These are phyloP conservation scores for Drosophila ananassae DNA, from an alignment of 1,140 invertebrate genomes.

Conservation along the genomic window DNA sequence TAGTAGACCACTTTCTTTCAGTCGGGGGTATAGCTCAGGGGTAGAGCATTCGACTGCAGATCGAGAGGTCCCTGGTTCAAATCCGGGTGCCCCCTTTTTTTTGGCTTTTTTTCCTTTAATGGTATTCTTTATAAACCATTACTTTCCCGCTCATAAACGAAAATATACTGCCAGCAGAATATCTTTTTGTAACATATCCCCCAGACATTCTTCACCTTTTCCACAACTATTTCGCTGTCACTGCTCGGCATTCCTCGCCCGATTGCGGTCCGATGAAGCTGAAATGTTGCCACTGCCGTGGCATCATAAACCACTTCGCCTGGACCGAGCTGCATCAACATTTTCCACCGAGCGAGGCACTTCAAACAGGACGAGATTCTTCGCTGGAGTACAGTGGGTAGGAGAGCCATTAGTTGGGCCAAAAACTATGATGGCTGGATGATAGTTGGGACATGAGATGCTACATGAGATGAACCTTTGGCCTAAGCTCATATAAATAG, in stretches of 20 bases:
- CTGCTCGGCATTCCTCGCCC: background rate
- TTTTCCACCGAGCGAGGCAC: conserved; percentile 40
- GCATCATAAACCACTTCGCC: conserved; percentile 51
- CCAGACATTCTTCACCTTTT: conserved; percentile 31
- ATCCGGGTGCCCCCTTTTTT: conserved; percentile 89
- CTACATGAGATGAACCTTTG: too few species aligned
- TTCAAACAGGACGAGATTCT: conserved; percentile 25
- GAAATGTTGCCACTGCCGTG: conserved; percentile 48
- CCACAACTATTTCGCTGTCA: conserved; percentile 20
- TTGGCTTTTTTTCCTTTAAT: background rate
- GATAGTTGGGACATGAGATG: too few species aligned
- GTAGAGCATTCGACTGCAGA: conserved; percentile 97
- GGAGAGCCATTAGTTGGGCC: background rate
- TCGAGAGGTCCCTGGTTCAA: conserved; percentile 97
- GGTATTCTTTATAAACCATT: background rate
- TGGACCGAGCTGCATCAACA: conserved; percentile 49
- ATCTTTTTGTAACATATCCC: conserved; percentile 7
- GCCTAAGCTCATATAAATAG: too few species aligned
- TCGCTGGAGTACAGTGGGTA: conserved; percentile 3
- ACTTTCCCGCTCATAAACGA: background rate
- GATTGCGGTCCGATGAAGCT: conserved; percentile 28
- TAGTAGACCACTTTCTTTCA: background rate
- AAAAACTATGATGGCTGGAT: background rate
- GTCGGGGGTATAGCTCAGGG: conserved; percentile 94
- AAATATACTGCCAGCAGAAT: background rate